Evolutionary conservation across 2,113 vertebrate genomes (phyloP).

Genomic region (Pseudolaguvia tuberculata): DNA sequence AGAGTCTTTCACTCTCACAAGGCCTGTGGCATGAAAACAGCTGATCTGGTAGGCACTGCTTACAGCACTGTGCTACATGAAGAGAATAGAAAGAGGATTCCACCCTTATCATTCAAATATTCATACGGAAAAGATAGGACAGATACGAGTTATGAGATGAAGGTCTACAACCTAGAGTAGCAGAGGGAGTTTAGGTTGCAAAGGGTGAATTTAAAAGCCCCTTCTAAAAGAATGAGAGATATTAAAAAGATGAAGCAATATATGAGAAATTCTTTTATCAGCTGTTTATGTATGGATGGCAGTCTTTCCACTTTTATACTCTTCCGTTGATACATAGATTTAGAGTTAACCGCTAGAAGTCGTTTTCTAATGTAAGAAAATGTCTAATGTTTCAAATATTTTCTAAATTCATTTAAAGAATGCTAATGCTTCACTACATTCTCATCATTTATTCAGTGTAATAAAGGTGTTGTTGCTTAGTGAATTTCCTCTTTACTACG

Average conservation of each 20-base stretch:
- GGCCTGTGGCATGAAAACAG: conserved; percentile 31
- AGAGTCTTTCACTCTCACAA: conserved; percentile 10
- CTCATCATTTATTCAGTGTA: not conserved
- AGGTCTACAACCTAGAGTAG: not conserved
- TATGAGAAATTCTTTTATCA: not conserved
- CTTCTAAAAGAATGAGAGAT: not conserved
- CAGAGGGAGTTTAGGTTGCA: not conserved
- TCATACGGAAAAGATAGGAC: not conserved
- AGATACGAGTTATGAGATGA: conserved; percentile 3
- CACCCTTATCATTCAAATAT: not conserved
- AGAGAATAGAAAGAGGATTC: not conserved
- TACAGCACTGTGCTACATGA: not conserved
- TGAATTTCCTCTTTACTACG: not conserved
- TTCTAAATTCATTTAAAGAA: not conserved
- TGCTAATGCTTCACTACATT: not conserved
- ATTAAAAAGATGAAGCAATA: conserved; percentile 5
- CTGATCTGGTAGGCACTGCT: conserved; percentile 12
- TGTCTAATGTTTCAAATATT: not conserved
- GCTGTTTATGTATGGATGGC: not conserved
- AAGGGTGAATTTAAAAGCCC: not conserved
- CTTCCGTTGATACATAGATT: not conserved
- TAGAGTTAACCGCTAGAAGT: not conserved
- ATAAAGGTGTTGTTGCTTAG: not conserved
- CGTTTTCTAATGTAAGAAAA: too few species aligned
- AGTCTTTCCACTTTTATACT: not conserved